Evolutionary conservation across 53 echinoderm and acorn worm genomes (phyloP).

Genomic region (Apostichopus leukothele): DNA sequence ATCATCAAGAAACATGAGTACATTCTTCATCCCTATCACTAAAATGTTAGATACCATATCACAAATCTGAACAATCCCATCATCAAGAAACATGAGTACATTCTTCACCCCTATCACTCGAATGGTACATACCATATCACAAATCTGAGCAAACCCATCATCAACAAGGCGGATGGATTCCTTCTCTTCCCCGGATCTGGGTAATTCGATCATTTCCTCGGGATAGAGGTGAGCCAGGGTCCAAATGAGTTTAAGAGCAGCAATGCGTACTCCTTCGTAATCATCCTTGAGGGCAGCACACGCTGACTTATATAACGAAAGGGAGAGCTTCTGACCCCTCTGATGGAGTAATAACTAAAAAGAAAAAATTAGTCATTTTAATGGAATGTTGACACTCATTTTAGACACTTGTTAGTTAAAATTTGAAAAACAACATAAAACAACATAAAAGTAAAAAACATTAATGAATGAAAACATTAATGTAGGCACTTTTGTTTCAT

Average conservation of each 20-base stretch:
- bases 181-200: conserved; percentile 67
- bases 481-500: not conserved
- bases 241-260: conserved; percentile 87
- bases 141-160: conserved; percentile 94
- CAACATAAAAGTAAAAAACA: no score
- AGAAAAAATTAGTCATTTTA: not conserved
- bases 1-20: no score
- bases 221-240: conserved; percentile 90
- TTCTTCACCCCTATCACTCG: not conserved
- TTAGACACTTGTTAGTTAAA: no score
- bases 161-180: conserved; percentile 81
- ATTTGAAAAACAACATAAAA: no score
- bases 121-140: conserved; percentile 78
- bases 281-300: conserved; percentile 82
- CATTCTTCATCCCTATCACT: not conserved
- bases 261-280: conserved; percentile 78
- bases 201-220: conserved; percentile 74
- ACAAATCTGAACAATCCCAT: conserved; percentile 78
- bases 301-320: conserved; percentile 75
- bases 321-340: conserved; percentile 79
- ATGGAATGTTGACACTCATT: no score
- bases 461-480: no score
- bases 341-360: conserved; percentile 77
- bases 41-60: conserved; percentile 67
- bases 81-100: no score